These are phyloP conservation scores for Esperia sulphurella DNA, from an alignment of 2,888 invertebrate species.

Conservation along the genomic window DNA sequence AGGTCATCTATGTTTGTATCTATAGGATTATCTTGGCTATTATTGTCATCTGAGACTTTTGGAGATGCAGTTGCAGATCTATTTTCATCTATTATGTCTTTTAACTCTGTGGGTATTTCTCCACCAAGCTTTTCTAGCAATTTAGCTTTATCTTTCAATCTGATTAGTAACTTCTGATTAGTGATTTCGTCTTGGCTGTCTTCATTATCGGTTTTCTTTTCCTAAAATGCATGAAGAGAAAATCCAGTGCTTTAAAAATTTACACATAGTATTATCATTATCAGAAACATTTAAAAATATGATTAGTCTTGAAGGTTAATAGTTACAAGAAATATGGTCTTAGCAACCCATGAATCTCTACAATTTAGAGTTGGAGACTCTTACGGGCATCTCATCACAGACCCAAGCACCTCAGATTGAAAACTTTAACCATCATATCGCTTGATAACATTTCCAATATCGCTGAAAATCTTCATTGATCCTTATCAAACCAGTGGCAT, in stretches of 20 bases:
- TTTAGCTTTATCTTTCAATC: slow-evolving; percentile 71
- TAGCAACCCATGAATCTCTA: slow-evolving; percentile 14
- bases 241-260: not conserved
- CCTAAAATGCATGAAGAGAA: slow-evolving; percentile 16
- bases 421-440: slow-evolving; percentile 72
- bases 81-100: slow-evolving; percentile 61
- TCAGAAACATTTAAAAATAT: no score
- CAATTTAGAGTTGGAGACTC: slow-evolving; percentile 7
- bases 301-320: no score
- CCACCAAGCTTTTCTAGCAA: slow-evolving; percentile 75
- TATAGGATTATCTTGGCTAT: slow-evolving; percentile 23
- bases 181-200: slow-evolving; percentile 66
- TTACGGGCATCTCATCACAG: slow-evolving; percentile 2
- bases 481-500: slow-evolving; percentile 23
- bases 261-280: no score
- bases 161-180: slow-evolving; percentile 46
- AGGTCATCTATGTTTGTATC: slow-evolving; percentile 55
- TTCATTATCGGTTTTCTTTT: slow-evolving; percentile 38
- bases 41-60: slow-evolving; percentile 29
- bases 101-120: slow-evolving; percentile 68
- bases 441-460: slow-evolving; percentile 39
- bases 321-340: no score
- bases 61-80: slow-evolving; percentile 40
- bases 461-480: slow-evolving; percentile 24
- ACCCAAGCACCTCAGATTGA: slow-evolving; percentile 62